Evolutionary conservation across 64 coral and sea anemone species (phyloP).

Genomic region (Montipora capricornis): DNA sequence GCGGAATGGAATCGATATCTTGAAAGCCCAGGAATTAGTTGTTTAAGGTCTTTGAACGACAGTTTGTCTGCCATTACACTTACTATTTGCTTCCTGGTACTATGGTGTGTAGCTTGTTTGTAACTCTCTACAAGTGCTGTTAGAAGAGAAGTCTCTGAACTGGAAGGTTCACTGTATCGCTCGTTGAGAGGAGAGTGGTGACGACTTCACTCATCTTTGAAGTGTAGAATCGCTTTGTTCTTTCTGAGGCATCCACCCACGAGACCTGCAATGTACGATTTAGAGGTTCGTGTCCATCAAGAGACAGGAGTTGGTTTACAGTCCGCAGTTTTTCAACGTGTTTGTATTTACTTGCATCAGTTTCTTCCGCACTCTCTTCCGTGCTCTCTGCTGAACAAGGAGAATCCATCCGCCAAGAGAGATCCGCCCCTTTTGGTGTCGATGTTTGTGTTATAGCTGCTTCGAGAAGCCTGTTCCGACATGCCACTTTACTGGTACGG

Average conservation of each 20-base stretch:
- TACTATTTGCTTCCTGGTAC: slow-evolving; percentile 30
- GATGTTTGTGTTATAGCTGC: neutral
- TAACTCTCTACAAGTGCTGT: slow-evolving; percentile 18
- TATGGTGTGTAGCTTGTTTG: slow-evolving; percentile 33
- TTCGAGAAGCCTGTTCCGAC: neutral
- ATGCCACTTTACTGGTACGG: neutral
- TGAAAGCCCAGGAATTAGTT: slow-evolving; percentile 37
- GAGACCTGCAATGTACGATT: neutral
- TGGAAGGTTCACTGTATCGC: neutral
- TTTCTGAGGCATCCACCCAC: slow-evolving; percentile 7
- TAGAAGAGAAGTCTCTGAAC: slow-evolving; percentile 23
- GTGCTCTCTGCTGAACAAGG: neutral
- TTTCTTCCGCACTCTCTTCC: neutral
- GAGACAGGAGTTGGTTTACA: slow-evolving; percentile 28
- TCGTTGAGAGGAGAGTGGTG: slow-evolving; percentile 30
- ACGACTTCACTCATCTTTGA: slow-evolving; percentile 60
- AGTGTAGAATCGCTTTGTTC: slow-evolving; percentile 41
- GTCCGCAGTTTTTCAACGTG: slow-evolving; percentile 17
- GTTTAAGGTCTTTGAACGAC: slow-evolving; percentile 15
- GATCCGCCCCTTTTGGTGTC: slow-evolving; percentile 2
- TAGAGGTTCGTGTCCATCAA: slow-evolving; percentile 34
- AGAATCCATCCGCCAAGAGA: slow-evolving; percentile 20
- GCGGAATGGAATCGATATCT: slow-evolving; percentile 11
- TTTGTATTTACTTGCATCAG: neutral
- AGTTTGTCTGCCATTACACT: slow-evolving; percentile 35